Conservation (phyloP, 2,113 vertebrate species). For the Oxyura jamaicensis region DNA sequence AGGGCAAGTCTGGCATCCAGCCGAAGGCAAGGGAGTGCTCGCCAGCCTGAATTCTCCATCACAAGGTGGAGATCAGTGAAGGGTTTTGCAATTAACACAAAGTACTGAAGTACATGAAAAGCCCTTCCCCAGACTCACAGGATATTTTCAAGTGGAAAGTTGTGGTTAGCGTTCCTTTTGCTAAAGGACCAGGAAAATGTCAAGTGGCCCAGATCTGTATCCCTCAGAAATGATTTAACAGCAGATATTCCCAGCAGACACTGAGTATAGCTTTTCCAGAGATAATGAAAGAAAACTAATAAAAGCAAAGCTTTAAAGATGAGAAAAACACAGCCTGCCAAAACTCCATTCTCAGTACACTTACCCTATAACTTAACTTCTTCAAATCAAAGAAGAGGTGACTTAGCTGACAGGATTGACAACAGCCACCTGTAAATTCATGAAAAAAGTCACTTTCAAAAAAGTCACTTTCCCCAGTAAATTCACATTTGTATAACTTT, state of each 20-base stretch:
- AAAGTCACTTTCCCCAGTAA: not conserved
- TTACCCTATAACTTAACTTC: not conserved
- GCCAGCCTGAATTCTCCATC: not conserved
- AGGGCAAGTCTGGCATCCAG: not conserved
- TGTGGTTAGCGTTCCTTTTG: not conserved
- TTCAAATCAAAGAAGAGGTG: not conserved
- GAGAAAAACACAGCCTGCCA: not conserved
- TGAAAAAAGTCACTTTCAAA: too few species aligned
- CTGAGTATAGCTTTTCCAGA: not conserved
- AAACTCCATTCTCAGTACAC: not conserved
- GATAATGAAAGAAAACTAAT: not conserved
- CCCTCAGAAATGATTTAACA: not conserved
- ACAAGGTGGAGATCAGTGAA: not conserved
- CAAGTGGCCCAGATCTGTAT: not conserved
- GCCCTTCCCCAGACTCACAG: not conserved
- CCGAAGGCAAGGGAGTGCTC: not conserved
- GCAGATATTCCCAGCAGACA: not conserved
- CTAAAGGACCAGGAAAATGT: not conserved
- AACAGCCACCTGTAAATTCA: not conserved
- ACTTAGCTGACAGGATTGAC: not conserved
- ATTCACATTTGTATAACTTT: slow-evolving; percentile 21
- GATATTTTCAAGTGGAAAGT: not conserved
- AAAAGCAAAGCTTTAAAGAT: not conserved
- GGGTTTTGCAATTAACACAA: not conserved
- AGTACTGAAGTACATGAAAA: not conserved